These are phyloP conservation scores for Oceanodroma tethys DNA, from an alignment of 2,113 vertebrate species.

Conservation along the genomic window DNA sequence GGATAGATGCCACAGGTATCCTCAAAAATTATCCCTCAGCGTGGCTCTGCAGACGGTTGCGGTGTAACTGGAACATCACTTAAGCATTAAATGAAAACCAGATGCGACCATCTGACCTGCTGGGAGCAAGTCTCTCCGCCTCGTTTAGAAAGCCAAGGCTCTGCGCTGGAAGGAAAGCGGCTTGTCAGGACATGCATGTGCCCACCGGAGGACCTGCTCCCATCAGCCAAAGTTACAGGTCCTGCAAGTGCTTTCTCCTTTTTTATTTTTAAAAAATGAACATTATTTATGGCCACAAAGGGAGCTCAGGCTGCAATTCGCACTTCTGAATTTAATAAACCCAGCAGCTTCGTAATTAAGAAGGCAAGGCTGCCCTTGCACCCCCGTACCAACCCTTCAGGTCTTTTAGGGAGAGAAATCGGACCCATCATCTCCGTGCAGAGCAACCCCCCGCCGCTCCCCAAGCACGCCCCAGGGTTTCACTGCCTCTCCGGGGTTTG, in stretches of 20 bases:
- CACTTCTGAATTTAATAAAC: background rate
- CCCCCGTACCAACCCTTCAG: background rate
- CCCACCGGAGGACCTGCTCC: background rate
- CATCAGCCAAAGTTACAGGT: background rate
- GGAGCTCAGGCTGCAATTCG: background rate
- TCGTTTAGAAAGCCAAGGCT: background rate
- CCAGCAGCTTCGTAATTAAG: accelerated
- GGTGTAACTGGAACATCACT: background rate
- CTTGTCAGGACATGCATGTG: background rate
- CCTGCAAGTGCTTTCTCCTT: background rate
- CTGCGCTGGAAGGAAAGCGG: background rate
- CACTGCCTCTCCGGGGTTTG: background rate
- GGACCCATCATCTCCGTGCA: accelerated
- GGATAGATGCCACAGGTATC: background rate
- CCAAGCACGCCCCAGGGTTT: background rate
- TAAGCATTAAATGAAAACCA: background rate
- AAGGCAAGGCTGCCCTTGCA: background rate
- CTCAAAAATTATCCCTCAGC: background rate
- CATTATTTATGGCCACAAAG: background rate
- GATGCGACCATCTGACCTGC: background rate
- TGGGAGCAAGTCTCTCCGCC: background rate
- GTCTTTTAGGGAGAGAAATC: background rate
- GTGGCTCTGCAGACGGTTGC: accelerated
- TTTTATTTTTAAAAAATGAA: background rate
- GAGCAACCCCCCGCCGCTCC: background rate